These are phyloP conservation scores for Bombylius discolor DNA, from an alignment of 2,888 invertebrate species.

Conservation along the genomic window DNA sequence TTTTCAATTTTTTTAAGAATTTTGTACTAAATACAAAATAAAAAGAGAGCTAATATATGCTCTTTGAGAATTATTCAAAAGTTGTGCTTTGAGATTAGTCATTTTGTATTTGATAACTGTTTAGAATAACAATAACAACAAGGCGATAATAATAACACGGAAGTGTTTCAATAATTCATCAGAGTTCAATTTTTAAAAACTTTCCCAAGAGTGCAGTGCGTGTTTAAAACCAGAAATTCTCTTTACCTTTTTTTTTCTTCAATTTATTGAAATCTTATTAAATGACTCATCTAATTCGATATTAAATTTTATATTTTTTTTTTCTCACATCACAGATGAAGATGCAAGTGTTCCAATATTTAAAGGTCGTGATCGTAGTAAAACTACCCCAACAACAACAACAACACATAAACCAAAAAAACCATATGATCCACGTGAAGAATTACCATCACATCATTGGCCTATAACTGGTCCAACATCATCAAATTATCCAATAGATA, in stretches of 20 bases:
- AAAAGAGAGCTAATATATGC: too few relatives aligned
- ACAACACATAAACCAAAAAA: conserved; percentile 23
- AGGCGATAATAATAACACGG: too few relatives aligned
- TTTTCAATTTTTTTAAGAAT: not conserved
- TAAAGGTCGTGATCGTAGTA: conserved; percentile 24
- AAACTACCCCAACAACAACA: not conserved
- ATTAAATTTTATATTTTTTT: not conserved
- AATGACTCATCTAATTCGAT: not conserved
- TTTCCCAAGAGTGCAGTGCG: too few relatives aligned
- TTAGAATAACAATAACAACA: too few relatives aligned
- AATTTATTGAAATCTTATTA: too few relatives aligned
- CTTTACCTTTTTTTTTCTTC: too few relatives aligned
- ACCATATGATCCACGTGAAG: conserved; percentile 25
- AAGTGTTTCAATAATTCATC: too few relatives aligned
- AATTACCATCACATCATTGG: not conserved
- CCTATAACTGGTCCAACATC: not conserved
- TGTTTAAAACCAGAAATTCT: too few relatives aligned
- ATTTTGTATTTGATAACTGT: too few relatives aligned
- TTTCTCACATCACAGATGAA: conserved; percentile 13
- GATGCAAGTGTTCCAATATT: conserved; percentile 34
- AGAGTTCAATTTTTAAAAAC: too few relatives aligned
- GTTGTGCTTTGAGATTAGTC: too few relatives aligned
- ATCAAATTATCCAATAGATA: not conserved
- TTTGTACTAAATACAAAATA: not conserved
- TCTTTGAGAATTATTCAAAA: too few relatives aligned